Percentiles rank a stretch among this genome's conserved stretches.
These are phyloP conservation scores for Bothrops jararaca DNA, from an alignment of 2,113 vertebrate genomes.

Conservation along the genomic window DNA sequence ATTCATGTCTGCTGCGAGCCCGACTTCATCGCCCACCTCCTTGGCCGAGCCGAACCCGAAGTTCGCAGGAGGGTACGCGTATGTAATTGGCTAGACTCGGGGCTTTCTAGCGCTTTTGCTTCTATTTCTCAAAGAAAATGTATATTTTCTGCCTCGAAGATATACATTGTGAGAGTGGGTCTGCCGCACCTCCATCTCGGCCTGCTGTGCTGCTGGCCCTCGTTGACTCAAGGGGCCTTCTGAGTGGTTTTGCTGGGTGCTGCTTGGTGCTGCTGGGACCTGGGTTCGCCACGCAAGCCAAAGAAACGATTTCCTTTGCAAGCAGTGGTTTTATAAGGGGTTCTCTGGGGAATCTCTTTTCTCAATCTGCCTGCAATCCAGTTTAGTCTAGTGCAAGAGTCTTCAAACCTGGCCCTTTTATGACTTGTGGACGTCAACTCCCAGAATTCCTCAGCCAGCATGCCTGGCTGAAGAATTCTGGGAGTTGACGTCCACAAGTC, in stretches of 20 bases:
- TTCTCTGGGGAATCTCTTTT: not conserved
- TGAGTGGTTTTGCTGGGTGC: not conserved
- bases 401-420: too few relatives aligned
- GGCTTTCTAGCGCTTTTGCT: constrained; percentile 77
- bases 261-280: not conserved
- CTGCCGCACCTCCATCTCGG: not conserved
- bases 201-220: too few relatives aligned
- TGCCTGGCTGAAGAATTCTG: too few relatives aligned
- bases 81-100: constrained; percentile 84
- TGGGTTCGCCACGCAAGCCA: not conserved
- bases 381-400: not conserved
- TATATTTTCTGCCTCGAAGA: constrained; percentile 51
- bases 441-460: too few relatives aligned
- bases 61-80: constrained; percentile 97
- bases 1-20: constrained; percentile 97
- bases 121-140: constrained; percentile 60
- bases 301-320: not conserved
- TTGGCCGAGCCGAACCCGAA: constrained; percentile 94
- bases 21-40: constrained; percentile 93
- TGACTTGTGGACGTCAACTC: too few relatives aligned
- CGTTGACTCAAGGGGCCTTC: not conserved
- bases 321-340: not conserved
- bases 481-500: too few relatives aligned
- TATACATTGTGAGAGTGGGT: not conserved
- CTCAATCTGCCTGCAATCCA: not conserved